Percentiles rank a stretch among this genome's conserved stretches.
Evolutionary conservation across 2,113 vertebrate genomes (phyloP).

Genomic region (Epinephelus cyanopodus): DNA sequence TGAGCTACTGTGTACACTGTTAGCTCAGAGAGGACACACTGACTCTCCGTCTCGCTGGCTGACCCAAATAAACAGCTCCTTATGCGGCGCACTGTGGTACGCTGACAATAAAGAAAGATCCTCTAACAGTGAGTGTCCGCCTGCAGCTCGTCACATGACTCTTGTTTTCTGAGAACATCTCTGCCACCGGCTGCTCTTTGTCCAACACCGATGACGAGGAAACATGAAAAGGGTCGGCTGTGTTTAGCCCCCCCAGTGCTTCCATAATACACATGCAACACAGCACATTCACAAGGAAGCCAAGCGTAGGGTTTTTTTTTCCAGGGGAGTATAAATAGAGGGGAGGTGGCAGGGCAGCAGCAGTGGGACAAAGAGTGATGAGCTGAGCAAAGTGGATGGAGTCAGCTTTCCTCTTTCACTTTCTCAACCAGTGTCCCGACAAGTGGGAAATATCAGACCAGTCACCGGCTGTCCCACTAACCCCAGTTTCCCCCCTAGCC

Average conservation of each 20-base stretch:
- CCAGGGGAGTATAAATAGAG: slow-evolving; percentile 29
- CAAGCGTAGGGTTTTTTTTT: slow-evolving; percentile 14
- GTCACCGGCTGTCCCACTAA: slow-evolving; percentile 37
- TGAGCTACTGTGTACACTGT: background rate
- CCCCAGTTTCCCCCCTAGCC: background rate
- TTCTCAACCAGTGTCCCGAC: slow-evolving; percentile 25
- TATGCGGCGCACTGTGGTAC: background rate
- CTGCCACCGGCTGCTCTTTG: slow-evolving; percentile 59
- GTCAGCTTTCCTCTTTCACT: slow-evolving; percentile 13
- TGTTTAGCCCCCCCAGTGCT: slow-evolving; percentile 2
- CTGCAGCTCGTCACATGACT: slow-evolving; percentile 59
- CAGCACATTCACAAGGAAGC: slow-evolving; percentile 50
- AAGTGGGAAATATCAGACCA: slow-evolving; percentile 11
- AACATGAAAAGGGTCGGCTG: slow-evolving; percentile 31
- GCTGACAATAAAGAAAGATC: slow-evolving; percentile 42
- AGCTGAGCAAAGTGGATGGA: slow-evolving; percentile 18
- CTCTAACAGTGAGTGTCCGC: slow-evolving; percentile 10
- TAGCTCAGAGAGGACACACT: slow-evolving; percentile 3
- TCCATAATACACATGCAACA: slow-evolving; percentile 44
- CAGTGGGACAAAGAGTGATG: slow-evolving; percentile 20
- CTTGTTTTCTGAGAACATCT: slow-evolving; percentile 40
- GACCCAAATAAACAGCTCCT: slow-evolving; percentile 72
- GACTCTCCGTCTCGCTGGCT: slow-evolving; percentile 24
- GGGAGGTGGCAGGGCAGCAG: background rate
- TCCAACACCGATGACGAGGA: slow-evolving; percentile 13